Evolutionary conservation across 2,113 vertebrate species (phyloP).

Genomic region (Choloepus hoffmanni): DNA sequence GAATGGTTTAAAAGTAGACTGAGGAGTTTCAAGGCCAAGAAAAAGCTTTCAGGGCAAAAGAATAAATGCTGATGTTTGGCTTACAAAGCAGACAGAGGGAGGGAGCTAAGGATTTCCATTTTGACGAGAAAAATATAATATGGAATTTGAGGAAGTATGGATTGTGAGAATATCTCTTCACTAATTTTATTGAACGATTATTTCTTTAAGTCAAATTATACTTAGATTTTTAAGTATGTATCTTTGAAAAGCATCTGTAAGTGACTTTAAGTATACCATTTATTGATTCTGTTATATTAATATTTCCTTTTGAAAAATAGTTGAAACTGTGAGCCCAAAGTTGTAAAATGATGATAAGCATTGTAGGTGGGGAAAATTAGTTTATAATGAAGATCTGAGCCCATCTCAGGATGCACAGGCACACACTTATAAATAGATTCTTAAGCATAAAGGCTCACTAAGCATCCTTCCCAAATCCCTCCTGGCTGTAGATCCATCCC

Average conservation of each 20-base stretch:
- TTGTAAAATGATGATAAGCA: not conserved
- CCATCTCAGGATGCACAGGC: not conserved
- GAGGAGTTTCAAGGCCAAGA: slow-evolving; percentile 7
- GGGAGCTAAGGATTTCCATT: not conserved
- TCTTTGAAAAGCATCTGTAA: not conserved
- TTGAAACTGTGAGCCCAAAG: not conserved
- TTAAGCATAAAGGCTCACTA: not conserved
- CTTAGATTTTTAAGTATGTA: slow-evolving; percentile 11
- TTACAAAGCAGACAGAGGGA: not conserved
- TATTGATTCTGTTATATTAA: not conserved
- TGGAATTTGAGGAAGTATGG: slow-evolving; percentile 1
- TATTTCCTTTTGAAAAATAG: slow-evolving; percentile 24
- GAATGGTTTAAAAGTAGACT: not conserved
- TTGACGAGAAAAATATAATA: not conserved
- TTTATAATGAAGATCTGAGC: not conserved
- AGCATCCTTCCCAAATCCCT: not conserved
- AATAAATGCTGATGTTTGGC: not conserved
- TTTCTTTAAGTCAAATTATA: slow-evolving; percentile 12
- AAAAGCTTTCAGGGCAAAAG: not conserved
- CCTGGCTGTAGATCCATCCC: not conserved
- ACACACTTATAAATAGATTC: not conserved
- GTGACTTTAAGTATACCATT: not conserved
- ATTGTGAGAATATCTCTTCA: not conserved
- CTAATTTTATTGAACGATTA: slow-evolving; percentile 7
- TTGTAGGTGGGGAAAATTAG: not conserved